These are phyloP conservation scores for Sanderia malayensis DNA, from an alignment of 30 jellyfish, hydroid and myxozoan genomes.

Conservation along the genomic window DNA sequence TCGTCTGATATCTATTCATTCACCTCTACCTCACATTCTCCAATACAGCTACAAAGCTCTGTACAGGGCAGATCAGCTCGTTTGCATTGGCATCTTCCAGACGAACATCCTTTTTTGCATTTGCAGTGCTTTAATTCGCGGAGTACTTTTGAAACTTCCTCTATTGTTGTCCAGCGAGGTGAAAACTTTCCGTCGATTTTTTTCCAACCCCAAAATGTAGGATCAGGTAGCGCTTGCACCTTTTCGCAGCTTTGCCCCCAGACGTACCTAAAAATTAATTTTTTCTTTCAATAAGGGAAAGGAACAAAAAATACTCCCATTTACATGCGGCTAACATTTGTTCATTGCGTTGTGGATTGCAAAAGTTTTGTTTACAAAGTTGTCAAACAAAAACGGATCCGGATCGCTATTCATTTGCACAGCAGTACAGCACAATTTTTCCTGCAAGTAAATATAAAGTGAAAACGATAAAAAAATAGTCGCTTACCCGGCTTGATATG, in stretches of 20 bases:
- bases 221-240: constrained; percentile 8
- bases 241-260: constrained; percentile 21
- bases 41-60: constrained; percentile 5
- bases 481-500: constrained; percentile 56
- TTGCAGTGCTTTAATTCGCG: constrained; percentile 15
- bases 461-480: neutral
- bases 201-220: constrained; percentile 18
- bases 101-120: constrained; percentile 27
- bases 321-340: no score
- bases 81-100: neutral
- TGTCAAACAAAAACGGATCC: neutral
- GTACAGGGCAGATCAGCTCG: constrained; percentile 8
- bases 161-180: constrained; percentile 20
- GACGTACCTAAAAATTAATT: neutral
- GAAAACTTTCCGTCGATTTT: neutral
- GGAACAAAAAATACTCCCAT: no score
- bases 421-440: neutral
- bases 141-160: constrained; percentile 8
- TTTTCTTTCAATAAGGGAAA: neutral
- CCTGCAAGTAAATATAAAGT: neutral
- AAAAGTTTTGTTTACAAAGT: neutral
- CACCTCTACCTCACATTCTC: neutral
- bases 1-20: neutral
- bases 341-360: constrained; percentile 1
- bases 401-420: neutral